Conservation (phyloP, 1,140 invertebrate species). For the Calliphora vicina region DNA sequence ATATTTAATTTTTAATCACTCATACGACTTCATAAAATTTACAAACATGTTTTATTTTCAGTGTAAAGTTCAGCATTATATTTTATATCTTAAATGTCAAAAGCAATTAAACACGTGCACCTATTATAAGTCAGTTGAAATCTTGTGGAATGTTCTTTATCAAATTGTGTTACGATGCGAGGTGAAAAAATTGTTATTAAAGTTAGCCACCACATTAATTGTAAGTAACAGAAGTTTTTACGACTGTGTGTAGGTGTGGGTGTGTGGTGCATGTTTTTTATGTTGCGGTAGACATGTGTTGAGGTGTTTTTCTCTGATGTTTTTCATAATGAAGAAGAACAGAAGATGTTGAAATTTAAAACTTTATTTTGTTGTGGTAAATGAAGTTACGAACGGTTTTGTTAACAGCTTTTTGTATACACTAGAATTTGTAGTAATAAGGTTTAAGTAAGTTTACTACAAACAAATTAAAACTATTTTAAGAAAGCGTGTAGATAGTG, state of each 20-base stretch:
- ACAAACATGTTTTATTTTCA: not conserved
- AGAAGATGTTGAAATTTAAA: not conserved
- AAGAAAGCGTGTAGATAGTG: too few species aligned
- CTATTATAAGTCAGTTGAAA: not conserved
- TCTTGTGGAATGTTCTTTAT: not conserved
- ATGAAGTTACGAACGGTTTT: not conserved
- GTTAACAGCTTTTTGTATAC: not conserved
- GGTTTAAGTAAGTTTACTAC: too few species aligned
- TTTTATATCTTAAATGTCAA: not conserved
- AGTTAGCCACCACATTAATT: slow-evolving; percentile 9
- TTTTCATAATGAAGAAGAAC: not conserved
- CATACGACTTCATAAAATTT: not conserved
- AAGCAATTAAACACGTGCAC: not conserved
- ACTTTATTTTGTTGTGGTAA: not conserved
- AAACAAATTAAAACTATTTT: too few species aligned
- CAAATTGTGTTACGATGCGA: not conserved
- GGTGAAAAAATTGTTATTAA: not conserved
- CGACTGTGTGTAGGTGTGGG: not conserved
- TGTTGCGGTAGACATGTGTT: not conserved
- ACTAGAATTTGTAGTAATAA: too few species aligned
- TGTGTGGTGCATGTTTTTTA: not conserved
- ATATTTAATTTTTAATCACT: not conserved
- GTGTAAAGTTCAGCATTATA: not conserved
- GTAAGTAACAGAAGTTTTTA: not conserved
- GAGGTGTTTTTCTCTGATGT: not conserved